Evolutionary conservation across 92 coral and sea anemone species (phyloP), one percentile per base, ranked within the genome.

Genomic region (Hydrozoanthus gracilis): DNA sequence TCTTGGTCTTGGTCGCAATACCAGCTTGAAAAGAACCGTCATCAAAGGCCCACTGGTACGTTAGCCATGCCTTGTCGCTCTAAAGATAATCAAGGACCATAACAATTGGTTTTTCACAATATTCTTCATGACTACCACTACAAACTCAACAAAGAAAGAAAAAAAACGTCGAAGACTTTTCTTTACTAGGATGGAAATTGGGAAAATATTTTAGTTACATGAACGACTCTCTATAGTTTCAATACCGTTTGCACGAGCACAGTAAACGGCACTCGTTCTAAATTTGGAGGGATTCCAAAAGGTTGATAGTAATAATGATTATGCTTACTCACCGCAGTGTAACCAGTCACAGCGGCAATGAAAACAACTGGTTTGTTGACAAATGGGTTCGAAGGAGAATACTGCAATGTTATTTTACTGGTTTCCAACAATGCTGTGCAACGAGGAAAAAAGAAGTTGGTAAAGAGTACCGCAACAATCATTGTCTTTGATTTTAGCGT

Each of bases 21-120:
- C 73, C 73, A 68, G 47, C 73, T 27, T 68, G 73, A 27, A 68
- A 68, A 18, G 73, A 68, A 10, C 73, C 73, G 8, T 68, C 46
- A 27, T 47, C 73, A 0, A 68, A 68, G 46, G 20, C 73, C 73
- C 73, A 68, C 73, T 68, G 20, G 73, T 68, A 68, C 8, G 48
- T 68, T 68, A 68, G 39, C 14, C 11, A 13, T 68, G 46, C 73
- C 35, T 68, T 68, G 73, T 68, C 46, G 7, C 13, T 68, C 73
- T 68, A 18, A 44, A 68, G 8, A 14, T 6, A 10, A 68, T 27
- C 8, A 18, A 35, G 12, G 7, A 13, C 39, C 8, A 8, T 8
- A 68, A 6, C 9, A 0, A 9, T 27, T 2, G 3, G 20, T 17
- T 10, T n/a, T 9, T 18, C 7, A 2, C 8, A 8, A 2, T 44